Conservation (phyloP, 2,797 vertebrate species). For the Esox masquinongy region DNA sequence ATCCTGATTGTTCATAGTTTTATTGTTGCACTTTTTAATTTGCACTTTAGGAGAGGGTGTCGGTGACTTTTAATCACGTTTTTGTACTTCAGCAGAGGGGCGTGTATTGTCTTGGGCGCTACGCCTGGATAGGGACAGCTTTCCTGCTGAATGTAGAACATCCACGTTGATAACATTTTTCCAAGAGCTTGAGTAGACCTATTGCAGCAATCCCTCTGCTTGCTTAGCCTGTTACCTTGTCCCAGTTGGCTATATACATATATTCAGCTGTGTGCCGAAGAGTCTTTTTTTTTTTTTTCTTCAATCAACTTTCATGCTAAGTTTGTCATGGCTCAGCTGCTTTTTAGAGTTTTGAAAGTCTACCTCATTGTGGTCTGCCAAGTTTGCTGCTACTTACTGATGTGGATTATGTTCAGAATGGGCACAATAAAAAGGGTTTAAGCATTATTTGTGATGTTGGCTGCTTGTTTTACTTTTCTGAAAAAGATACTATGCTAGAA, state of each 20-base stretch:
- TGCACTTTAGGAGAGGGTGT: conserved; percentile 92
- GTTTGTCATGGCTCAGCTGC: conserved; percentile 92
- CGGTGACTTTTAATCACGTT: conserved; percentile 97
- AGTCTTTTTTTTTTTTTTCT: conserved; percentile 82
- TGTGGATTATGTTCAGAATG: conserved; percentile 93
- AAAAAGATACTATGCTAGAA: neutral
- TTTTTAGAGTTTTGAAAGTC: conserved; percentile 98
- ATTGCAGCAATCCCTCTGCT: conserved; percentile 66
- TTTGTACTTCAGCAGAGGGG: conserved; percentile 87
- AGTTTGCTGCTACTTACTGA: conserved; percentile 92
- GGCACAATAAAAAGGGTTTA: conserved; percentile 99
- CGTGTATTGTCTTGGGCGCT: conserved; percentile 68
- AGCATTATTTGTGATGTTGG: conserved; percentile 78
- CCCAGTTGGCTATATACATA: conserved; percentile 75
- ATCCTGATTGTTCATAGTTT: conserved; percentile 90
- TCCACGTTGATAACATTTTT: conserved; percentile 82
- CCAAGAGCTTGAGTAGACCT: conserved; percentile 85
- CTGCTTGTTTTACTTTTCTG: neutral
- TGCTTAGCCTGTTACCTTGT: conserved; percentile 66
- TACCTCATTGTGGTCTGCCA: conserved; percentile 99
- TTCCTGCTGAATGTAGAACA: conserved; percentile 81
- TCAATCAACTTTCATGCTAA: conserved; percentile 81
- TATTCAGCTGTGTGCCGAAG: conserved; percentile 96
- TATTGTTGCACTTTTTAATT: conserved; percentile 98
- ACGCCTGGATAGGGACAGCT: conserved; percentile 74